Base-by-base conservation (phyloP, 2,797 vertebrate genomes). In the Menidia menidia region DNA sequence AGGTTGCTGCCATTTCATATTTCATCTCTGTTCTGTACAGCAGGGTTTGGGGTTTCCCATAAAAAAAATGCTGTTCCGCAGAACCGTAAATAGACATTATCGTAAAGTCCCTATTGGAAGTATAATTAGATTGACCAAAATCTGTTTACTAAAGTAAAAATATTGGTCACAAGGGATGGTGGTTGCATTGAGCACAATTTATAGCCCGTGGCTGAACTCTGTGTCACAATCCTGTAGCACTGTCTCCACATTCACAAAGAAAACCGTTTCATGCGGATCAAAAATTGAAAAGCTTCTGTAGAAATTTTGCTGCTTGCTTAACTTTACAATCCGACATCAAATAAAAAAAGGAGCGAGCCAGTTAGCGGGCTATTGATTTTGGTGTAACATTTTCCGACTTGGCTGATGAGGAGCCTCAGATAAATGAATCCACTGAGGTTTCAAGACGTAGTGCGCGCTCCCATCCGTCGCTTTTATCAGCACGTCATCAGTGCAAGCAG, bases 391-490 rank as follows among this genome's bases (percentile, higher is more conserved):
- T 84, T 80, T 53, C 43, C 32, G 71, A 73, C 78, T 60, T 71
- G 75, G 66, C 50, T 25, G 62, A 75, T 66, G 67, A 62, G 64
- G 66, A 59, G 56, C 39, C 30, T 2, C 0, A 42, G 71, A 85
- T 80, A 68, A 81, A 89, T 75, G 63, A 79, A 86, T 57, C 72
- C 61, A 6, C 50, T 18, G 63, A 78, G 79, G 71, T 84, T 78
- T 60, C 67, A 75, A 66, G 65, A 75, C 56, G 15, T 31, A 58
- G 74, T 79, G 62, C 70, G 68, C 86, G 81, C 88, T 90, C 83
- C 71, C 82, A 88, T 91, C 85, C 60, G 83, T 87, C 68, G 84
- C 88, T 76, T 88, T 91, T 92, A 91, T 93, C 90, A 63, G 84
- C 53, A 35, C 82, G 73, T 90, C 85, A 87, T 88, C 84, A 71